Conservation (phyloP, 2,888 invertebrate species). For the Bruchidius siliquastri region DNA sequence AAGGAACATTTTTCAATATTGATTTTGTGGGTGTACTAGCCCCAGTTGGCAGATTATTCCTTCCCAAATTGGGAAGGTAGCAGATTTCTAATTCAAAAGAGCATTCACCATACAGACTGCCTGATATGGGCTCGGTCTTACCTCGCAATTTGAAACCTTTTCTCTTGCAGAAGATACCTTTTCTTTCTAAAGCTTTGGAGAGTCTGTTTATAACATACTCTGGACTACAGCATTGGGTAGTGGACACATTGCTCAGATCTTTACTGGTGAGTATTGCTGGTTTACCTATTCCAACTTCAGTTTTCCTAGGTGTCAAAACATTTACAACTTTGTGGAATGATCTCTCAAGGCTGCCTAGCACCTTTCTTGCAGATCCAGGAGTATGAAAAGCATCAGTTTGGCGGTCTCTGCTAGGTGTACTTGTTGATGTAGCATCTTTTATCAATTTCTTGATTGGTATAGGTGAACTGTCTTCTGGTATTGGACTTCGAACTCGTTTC, state of each 20-base stretch:
- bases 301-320: slow-evolving; percentile 61
- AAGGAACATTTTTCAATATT: slow-evolving; percentile 29
- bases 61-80: slow-evolving; percentile 46
- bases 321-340: slow-evolving; percentile 62
- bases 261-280: slow-evolving; percentile 27
- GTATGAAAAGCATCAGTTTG: slow-evolving; percentile 27
- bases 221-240: slow-evolving; percentile 61
- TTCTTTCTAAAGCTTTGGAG: slow-evolving; percentile 56
- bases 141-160: slow-evolving; percentile 66
- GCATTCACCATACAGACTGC: slow-evolving; percentile 41
- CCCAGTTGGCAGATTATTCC: slow-evolving; percentile 11
- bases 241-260: slow-evolving; percentile 68
- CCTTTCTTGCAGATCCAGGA: slow-evolving; percentile 55
- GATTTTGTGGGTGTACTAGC: slow-evolving; percentile 32
- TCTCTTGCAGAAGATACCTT: slow-evolving; percentile 60
- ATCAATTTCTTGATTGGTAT: slow-evolving; percentile 27
- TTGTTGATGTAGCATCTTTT: slow-evolving; percentile 24
- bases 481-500: slow-evolving; percentile 43
- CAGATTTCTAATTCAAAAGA: slow-evolving; percentile 72
- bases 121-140: slow-evolving; percentile 51
- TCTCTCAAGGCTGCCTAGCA: slow-evolving; percentile 65
- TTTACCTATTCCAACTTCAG: slow-evolving; percentile 12
- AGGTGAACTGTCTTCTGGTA: slow-evolving; percentile 41
- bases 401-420: slow-evolving; percentile 19
- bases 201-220: slow-evolving; percentile 60